Evolutionary conservation across 2,888 invertebrate genomes (phyloP).

Genomic region (Deilephila porcellus): DNA sequence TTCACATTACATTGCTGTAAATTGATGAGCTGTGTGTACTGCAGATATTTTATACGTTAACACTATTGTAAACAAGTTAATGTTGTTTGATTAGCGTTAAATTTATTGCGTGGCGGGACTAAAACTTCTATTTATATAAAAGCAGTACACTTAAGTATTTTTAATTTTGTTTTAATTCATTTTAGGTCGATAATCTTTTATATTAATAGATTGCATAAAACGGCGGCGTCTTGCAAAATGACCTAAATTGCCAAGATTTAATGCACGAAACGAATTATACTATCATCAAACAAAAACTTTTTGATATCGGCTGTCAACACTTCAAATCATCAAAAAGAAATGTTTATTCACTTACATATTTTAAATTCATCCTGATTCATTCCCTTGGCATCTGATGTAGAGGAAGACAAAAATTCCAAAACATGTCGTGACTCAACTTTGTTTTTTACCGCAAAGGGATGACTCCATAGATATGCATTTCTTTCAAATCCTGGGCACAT

Average conservation of each 20-base stretch:
- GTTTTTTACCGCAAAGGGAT: conserved; percentile 2
- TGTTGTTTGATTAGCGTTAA: background rate
- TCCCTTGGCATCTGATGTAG: conserved; percentile 57
- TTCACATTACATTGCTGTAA: background rate
- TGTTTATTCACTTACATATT: background rate
- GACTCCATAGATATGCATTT: conserved; percentile 1
- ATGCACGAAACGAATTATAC: background rate
- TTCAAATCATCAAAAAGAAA: background rate
- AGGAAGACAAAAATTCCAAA: conserved; percentile 58
- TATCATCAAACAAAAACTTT: background rate
- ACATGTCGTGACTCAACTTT: conserved; percentile 59
- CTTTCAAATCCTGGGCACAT: background rate
- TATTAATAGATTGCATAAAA: background rate
- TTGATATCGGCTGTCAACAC: background rate
- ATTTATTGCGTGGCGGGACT: too few relatives aligned
- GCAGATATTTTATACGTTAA: background rate
- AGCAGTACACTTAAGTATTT: too few relatives aligned
- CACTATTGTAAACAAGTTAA: background rate
- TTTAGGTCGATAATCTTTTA: background rate
- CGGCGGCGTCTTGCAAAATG: background rate
- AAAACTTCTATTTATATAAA: too few relatives aligned
- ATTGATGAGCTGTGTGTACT: background rate
- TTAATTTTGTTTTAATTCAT: too few relatives aligned
- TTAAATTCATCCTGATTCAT: conserved; percentile 43
- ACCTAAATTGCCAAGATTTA: background rate